Conservation (phyloP, 2,888 invertebrate genomes). For the Automeris io region DNA sequence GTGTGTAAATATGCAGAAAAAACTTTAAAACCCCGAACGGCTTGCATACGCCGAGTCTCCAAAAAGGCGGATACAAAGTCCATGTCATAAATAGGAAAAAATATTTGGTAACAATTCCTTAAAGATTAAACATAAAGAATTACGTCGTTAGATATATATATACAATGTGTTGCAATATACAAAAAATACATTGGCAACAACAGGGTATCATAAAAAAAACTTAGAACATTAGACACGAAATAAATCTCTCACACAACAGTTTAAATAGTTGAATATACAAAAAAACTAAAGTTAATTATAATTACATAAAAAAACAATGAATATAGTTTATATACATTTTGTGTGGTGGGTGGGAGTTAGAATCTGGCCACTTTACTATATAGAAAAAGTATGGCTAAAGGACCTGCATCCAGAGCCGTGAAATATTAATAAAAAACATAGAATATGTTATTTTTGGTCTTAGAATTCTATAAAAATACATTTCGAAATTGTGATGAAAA, state of each 20-base stretch:
- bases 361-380: constrained; percentile 54
- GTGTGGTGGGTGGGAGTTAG: constrained; percentile 63
- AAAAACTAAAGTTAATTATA: constrained; percentile 39
- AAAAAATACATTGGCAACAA: constrained; percentile 48
- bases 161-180: constrained; percentile 20
- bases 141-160: constrained; percentile 24
- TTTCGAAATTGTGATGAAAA: constrained; percentile 4
- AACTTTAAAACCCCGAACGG: neutral
- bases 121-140: constrained; percentile 23
- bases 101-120: constrained; percentile 76
- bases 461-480: constrained; percentile 14
- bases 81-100: constrained; percentile 48
- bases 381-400: constrained; percentile 4
- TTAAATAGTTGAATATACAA: constrained; percentile 37
- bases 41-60: constrained; percentile 1
- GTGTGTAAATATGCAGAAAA: neutral
- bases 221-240: constrained; percentile 26
- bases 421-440: constrained; percentile 6
- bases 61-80: constrained; percentile 4
- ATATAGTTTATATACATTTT: constrained; percentile 56
- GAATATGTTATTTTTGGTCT: constrained; percentile 27
- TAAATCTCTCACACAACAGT: constrained; percentile 16
- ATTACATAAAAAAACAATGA: constrained; percentile 42
- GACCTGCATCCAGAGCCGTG: neutral
- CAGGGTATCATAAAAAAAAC: constrained; percentile 51